phyloP scores from a whole-genome alignment of 2,888 invertebrate species.

The Protonemura montana region DNA sequence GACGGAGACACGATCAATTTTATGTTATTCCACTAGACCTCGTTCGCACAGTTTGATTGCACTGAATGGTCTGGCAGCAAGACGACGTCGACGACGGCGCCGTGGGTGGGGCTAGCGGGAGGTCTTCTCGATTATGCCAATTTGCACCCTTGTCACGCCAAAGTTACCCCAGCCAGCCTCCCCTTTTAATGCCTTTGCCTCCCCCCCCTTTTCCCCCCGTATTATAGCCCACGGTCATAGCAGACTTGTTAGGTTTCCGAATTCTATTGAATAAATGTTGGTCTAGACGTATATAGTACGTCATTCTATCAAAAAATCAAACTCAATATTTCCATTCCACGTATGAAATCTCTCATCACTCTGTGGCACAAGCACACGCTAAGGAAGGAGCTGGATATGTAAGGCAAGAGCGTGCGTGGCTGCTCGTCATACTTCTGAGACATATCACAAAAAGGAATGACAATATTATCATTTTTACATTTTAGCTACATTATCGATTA shows the following conservation, averaged over 20 bases:
- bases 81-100: neutral
- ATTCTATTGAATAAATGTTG: neutral
- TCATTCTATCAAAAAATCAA: constrained; percentile 23
- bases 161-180: constrained; percentile 7
- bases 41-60: constrained; percentile 20
- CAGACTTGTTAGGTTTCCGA: constrained; percentile 31
- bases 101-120: neutral
- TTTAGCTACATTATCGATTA: no score
- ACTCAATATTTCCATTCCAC: constrained; percentile 13
- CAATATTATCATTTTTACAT: no score
- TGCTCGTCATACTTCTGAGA: no score
- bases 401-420: neutral
- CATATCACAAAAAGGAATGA: no score
- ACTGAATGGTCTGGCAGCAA: neutral
- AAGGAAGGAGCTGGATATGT: neutral
- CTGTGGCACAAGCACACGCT: neutral
- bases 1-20: neutral
- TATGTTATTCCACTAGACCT: constrained; percentile 24
- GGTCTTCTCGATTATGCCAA: constrained; percentile 31
- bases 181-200: constrained; percentile 10
- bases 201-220: neutral
- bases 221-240: neutral
- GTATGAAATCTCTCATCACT: neutral
- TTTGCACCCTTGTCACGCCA: constrained; percentile 35
- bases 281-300: constrained; percentile 1